Conservation (phyloP, 2,888 invertebrate species). For the Drosophila pseudotalamancana region DNA sequence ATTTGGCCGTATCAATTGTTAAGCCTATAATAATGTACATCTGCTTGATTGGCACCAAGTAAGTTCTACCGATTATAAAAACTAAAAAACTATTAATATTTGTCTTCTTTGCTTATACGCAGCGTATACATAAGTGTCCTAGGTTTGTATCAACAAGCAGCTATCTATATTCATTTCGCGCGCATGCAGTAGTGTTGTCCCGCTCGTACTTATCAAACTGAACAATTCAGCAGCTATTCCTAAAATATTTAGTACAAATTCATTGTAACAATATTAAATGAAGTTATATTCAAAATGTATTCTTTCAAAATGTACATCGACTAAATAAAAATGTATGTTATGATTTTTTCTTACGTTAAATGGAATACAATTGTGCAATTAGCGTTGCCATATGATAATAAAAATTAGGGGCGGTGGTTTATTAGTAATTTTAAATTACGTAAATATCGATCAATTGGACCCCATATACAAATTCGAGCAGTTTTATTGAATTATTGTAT, state of each 20-base stretch:
- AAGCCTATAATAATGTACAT: too few relatives aligned
- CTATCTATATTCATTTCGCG: constrained; percentile 62
- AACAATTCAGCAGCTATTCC: background rate
- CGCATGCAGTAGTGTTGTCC: constrained; percentile 46
- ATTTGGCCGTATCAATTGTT: too few relatives aligned
- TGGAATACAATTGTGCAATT: constrained; percentile 3
- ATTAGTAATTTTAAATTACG: background rate
- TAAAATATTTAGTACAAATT: background rate
- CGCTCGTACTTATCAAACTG: constrained; percentile 27
- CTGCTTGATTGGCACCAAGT: background rate
- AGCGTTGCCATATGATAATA: constrained; percentile 28
- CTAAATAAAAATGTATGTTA: background rate
- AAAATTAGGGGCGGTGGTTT: background rate
- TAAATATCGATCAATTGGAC: constrained; percentile 13
- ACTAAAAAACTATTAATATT: background rate
- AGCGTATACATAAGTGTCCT: constrained; percentile 36
- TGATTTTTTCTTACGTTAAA: background rate
- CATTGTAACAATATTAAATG: background rate
- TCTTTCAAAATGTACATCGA: background rate
- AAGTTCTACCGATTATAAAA: background rate
- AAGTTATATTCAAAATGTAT: background rate
- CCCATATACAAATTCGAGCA: background rate
- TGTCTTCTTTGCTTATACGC: background rate
- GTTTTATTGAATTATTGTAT: background rate
- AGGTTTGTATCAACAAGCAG: constrained; percentile 24